Base-by-base conservation (phyloP, 2,888 invertebrate genomes). In the Myopa tessellatipennis region DNA sequence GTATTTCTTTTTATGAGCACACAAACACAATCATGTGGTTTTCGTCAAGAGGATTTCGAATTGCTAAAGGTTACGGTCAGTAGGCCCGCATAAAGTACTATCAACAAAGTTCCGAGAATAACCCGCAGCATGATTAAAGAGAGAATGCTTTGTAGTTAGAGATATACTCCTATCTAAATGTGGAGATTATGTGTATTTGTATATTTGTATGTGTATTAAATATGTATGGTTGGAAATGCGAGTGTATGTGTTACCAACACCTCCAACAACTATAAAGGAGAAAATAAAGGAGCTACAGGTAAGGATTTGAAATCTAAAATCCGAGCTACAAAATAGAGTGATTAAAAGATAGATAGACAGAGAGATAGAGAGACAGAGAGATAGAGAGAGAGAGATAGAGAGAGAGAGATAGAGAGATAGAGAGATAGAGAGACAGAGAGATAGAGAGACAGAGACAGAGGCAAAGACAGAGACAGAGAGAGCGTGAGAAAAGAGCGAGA, bases 41-140 rank as follows among this genome's bases (percentile, higher is more conserved):
- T 61, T 45, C 36, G 16, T 50, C 65, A 52, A 74, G 34, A 50
- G 60, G 16, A 71, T 71, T 71, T 14, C 16, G 16, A 71, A 71
- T 40, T 63, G 36, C 50, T 52, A 74, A 74, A 74, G 74, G 74
- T 36, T 63, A 65, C 34, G 74, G 61, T 50, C 40, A 36, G 38
- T n/a, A 8, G 14, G 55, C 55, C 55, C 55, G 55, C 55, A 55
- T 14, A 55, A 2, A 55, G 55, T 16, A n/a, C 16, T 6, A 55
- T 55, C 55, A 55, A 45, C 45, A 45, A 45, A 6, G 45, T 45
- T 3, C 45, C 45, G 45, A 45, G 45, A 10, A 45, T 45, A 45
- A 45, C 45, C 45, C 45, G 45, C 45, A 45, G 45, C 45, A 45
- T 45, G 45, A 45, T 45, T 45, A 45, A 6, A 45, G 7, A 45